phyloP scores from a whole-genome alignment of 1,140 invertebrate species.

The Drosophila pectinifera region DNA sequence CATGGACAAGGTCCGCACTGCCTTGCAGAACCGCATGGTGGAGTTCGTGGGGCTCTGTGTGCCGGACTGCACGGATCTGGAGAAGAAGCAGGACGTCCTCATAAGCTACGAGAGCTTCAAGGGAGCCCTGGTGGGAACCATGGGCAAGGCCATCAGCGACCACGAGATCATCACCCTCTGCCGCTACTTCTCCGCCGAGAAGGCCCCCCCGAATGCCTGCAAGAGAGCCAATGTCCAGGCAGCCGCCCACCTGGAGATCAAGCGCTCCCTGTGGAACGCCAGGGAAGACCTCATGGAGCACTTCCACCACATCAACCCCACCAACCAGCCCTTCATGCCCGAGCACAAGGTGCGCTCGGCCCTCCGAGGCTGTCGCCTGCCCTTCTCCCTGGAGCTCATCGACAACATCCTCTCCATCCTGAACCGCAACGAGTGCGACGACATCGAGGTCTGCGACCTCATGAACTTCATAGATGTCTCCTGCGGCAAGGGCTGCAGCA shows the following conservation, averaged over 20 bases:
- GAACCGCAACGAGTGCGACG: constrained; percentile 87
- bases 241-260: constrained; percentile 89
- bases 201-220: constrained; percentile 81
- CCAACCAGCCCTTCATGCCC: constrained; percentile 86
- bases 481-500: constrained; percentile 61
- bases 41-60: constrained; percentile 57
- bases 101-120: constrained; percentile 86
- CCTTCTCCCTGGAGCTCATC: constrained; percentile 88
- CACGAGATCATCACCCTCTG: constrained; percentile 92
- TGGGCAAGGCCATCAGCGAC: constrained; percentile 89
- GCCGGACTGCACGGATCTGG: constrained; percentile 51
- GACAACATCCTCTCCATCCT: constrained; percentile 88
- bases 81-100: constrained; percentile 46
- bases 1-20: constrained; percentile 89
- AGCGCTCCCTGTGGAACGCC: constrained; percentile 89
- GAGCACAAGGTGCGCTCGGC: constrained; percentile 87
- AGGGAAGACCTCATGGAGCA: constrained; percentile 88
- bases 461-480: constrained; percentile 77
- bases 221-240: constrained; percentile 84
- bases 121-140: constrained; percentile 86
- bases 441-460: constrained; percentile 85
- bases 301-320: constrained; percentile 88
- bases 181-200: constrained; percentile 87
- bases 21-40: constrained; percentile 84
- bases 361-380: constrained; percentile 88